Evolutionary conservation across 2,888 invertebrate species (phyloP).

Genomic region (Orgyia antiqua): DNA sequence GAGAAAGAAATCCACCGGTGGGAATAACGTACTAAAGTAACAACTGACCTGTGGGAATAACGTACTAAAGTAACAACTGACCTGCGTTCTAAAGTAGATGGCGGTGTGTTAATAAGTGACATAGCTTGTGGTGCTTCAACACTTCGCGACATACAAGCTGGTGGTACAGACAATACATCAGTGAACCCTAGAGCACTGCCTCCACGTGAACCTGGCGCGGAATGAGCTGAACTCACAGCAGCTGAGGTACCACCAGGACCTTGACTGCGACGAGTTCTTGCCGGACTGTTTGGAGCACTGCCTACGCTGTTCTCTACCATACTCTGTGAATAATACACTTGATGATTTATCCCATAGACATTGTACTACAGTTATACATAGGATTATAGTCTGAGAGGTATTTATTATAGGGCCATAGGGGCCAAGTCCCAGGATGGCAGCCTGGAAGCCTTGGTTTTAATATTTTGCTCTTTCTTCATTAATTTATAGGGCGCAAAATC

Average conservation of each 20-base stretch:
- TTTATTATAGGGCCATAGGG: no score
- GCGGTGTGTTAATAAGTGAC: conserved; percentile 39
- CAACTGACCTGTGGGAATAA: no score
- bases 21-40: no score
- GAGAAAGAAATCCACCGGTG: no score
- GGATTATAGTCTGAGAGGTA: no score
- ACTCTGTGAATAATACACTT: conserved; percentile 30
- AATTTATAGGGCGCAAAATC: no score
- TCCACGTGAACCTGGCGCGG: conserved; percentile 54
- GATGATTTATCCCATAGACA: no score
- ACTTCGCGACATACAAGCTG: conserved; percentile 74
- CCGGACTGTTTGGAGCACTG: conserved; percentile 79
- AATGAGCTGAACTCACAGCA: conserved; percentile 26
- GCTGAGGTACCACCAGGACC: conserved; percentile 19
- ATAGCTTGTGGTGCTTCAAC: conserved; percentile 67
- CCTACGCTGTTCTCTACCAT: conserved; percentile 78
- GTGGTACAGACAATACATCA: conserved; percentile 43
- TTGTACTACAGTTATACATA: no score
- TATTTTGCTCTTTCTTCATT: no score
- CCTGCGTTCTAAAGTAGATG: conserved; percentile 76
- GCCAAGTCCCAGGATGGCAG: no score
- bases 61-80: no score
- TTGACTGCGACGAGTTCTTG: conserved; percentile 34
- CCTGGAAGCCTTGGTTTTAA: no score
- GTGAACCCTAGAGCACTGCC: conserved; percentile 64